A percentile compares a stretch with the other conserved stretches of the same genome.
Evolutionary conservation across 2,888 invertebrate species (phyloP).

Genomic region (Ernsta delagoae): DNA sequence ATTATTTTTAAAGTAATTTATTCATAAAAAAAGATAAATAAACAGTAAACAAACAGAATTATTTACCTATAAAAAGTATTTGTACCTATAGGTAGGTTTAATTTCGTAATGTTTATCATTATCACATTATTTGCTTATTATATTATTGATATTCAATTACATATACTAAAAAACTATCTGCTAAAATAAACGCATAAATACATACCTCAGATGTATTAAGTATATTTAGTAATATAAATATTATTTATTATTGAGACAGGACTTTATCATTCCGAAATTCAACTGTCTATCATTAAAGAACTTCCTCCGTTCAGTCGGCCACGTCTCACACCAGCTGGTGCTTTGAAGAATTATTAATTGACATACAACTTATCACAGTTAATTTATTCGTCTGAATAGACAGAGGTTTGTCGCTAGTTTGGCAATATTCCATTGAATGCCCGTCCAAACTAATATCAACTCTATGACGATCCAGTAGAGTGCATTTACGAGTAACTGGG

Average conservation of each 20-base stretch:
- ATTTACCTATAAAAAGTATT: too few species aligned
- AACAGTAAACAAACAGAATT: too few species aligned
- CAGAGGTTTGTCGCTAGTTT: constrained; percentile 77
- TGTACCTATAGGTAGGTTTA: too few species aligned
- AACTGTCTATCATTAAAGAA: constrained; percentile 58
- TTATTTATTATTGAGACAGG: constrained; percentile 34
- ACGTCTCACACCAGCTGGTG: constrained; percentile 74
- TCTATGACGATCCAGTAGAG: constrained; percentile 43
- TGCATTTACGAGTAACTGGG: constrained; percentile 39
- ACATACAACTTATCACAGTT: constrained; percentile 82
- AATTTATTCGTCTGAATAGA: constrained; percentile 82
- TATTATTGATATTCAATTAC: too few species aligned
- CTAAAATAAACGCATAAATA: constrained; percentile 16
- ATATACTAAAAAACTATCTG: constrained; percentile 19
- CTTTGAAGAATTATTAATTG: constrained; percentile 85
- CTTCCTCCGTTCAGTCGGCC: constrained; percentile 63
- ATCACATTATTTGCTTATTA: too few species aligned
- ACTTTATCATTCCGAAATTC: constrained; percentile 52
- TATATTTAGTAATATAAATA: too few species aligned
- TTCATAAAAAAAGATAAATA: too few species aligned
- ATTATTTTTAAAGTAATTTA: too few species aligned
- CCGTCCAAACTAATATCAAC: constrained; percentile 46
- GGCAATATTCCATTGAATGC: constrained; percentile 69
- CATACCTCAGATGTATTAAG: too few species aligned
- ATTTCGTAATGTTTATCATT: too few species aligned